A percentile compares a stretch with the other conserved stretches of the same genome.
phyloP scores from a whole-genome alignment of 2,888 invertebrate species.

The Amorpha juglandis region DNA sequence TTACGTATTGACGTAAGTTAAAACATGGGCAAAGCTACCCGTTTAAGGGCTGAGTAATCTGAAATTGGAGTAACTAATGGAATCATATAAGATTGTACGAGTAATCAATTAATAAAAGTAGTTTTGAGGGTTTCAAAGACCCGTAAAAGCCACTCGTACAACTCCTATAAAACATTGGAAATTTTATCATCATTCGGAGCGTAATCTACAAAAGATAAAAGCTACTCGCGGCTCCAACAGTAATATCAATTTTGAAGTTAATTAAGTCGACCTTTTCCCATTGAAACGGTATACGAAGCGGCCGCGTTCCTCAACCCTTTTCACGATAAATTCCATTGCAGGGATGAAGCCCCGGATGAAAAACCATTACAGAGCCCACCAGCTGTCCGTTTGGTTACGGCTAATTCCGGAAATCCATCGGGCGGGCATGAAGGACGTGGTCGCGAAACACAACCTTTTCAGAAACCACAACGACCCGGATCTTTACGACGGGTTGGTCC shows the following conservation, averaged over 20 bases:
- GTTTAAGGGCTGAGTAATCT: too few species aligned
- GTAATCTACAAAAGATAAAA: constrained; percentile 46
- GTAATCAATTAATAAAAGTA: constrained; percentile 12
- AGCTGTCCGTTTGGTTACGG: constrained; percentile 97
- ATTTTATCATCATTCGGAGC: constrained; percentile 27
- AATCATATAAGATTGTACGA: neutral
- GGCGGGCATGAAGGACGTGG: constrained; percentile 95
- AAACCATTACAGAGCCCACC: constrained; percentile 98
- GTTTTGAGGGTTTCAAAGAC: neutral
- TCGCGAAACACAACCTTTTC: constrained; percentile 94
- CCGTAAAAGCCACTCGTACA: neutral
- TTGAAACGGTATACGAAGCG: constrained; percentile 18
- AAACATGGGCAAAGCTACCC: too few species aligned
- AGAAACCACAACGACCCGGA: constrained; percentile 94
- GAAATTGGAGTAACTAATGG: neutral
- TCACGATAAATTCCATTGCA: constrained; percentile 77
- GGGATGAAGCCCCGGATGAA: constrained; percentile 96
- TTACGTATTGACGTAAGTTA: too few species aligned
- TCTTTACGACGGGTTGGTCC: constrained; percentile 94
- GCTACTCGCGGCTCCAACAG: constrained; percentile 42
- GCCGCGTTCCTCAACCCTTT: constrained; percentile 41
- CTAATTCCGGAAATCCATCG: constrained; percentile 96
- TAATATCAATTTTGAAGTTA: constrained; percentile 58
- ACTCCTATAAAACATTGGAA: constrained; percentile 21
- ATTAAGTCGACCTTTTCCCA: constrained; percentile 53